Evolutionary conservation across 2,888 invertebrate species (phyloP).

Genomic region (Eledona agricola): DNA sequence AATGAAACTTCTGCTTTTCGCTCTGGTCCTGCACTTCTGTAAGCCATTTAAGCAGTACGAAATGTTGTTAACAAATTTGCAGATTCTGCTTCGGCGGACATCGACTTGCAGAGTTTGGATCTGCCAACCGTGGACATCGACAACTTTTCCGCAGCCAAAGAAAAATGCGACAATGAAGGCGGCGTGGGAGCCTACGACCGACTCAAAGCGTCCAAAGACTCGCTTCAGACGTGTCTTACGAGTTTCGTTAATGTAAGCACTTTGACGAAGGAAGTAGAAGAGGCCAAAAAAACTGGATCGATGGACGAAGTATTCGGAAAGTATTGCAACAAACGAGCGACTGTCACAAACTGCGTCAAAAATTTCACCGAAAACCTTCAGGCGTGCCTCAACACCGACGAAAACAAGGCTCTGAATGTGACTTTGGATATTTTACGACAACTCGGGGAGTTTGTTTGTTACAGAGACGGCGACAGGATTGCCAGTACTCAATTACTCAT

Average conservation of each 20-base stretch:
- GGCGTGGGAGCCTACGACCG: slow-evolving; percentile 48
- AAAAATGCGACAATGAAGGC: slow-evolving; percentile 62
- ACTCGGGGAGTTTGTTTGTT: slow-evolving; percentile 77
- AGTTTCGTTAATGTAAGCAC: slow-evolving; percentile 67
- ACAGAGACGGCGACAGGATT: slow-evolving; percentile 83
- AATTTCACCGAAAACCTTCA: slow-evolving; percentile 67
- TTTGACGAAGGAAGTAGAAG: slow-evolving; percentile 73
- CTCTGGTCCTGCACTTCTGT: slow-evolving; percentile 10
- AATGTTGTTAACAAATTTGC: neutral
- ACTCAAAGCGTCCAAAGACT: slow-evolving; percentile 55
- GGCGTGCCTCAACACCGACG: slow-evolving; percentile 71
- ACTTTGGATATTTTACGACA: slow-evolving; percentile 75
- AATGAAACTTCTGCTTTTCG: slow-evolving; percentile 6
- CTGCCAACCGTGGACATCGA: slow-evolving; percentile 53
- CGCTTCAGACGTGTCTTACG: slow-evolving; percentile 67
- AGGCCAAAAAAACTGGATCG: slow-evolving; percentile 70
- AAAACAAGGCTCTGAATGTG: slow-evolving; percentile 69
- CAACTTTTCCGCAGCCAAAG: slow-evolving; percentile 56
- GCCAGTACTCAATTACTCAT: slow-evolving; percentile 66
- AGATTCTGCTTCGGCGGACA: slow-evolving; percentile 42
- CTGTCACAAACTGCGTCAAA: slow-evolving; percentile 70
- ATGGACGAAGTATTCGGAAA: slow-evolving; percentile 63
- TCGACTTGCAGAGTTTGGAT: slow-evolving; percentile 45
- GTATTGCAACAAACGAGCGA: slow-evolving; percentile 74
- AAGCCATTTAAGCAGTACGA: too few relatives aligned